These are phyloP conservation scores for Lerista edwardsae DNA, from an alignment of 2,797 vertebrate species.

Conservation along the genomic window DNA sequence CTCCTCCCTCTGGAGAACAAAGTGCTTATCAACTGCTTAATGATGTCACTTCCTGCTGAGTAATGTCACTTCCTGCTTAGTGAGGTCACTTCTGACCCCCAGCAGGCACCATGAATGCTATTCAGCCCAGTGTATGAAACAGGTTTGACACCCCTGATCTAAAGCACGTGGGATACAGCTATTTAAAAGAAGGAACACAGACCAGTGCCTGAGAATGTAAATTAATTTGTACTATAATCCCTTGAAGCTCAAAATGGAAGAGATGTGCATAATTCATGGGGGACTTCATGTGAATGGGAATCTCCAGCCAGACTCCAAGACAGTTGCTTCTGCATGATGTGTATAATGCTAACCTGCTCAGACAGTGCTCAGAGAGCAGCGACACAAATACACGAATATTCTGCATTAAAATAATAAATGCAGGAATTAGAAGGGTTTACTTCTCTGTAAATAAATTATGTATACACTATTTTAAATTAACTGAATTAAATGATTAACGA, in stretches of 20 bases:
- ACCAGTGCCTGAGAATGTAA: constrained; percentile 70
- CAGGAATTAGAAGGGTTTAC: constrained; percentile 86
- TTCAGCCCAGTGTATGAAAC: no score
- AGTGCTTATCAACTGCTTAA: no score
- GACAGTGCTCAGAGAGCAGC: constrained; percentile 76
- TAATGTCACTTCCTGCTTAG: no score
- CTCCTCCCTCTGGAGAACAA: no score
- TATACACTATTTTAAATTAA: constrained; percentile 84
- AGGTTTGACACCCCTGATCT: no score
- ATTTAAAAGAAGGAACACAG: constrained; percentile 42
- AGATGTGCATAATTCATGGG: constrained; percentile 81
- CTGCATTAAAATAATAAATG: constrained; percentile 86
- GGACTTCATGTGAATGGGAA: constrained; percentile 73
- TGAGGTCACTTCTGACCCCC: no score
- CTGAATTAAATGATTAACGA: constrained; percentile 91
- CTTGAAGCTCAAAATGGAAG: constrained; percentile 72
- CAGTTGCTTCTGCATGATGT: constrained; percentile 72
- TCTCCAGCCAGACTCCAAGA: constrained; percentile 69
- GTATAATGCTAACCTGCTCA: constrained; percentile 78
- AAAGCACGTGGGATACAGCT: neutral
- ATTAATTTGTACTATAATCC: constrained; percentile 67
- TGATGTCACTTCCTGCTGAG: no score
- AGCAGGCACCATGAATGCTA: no score
- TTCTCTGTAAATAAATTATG: constrained; percentile 85
- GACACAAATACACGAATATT: constrained; percentile 76